Evolutionary conservation across 1,140 invertebrate species (phyloP), one percentile per base, ranked within the genome.

Genomic region (Atta texana): DNA sequence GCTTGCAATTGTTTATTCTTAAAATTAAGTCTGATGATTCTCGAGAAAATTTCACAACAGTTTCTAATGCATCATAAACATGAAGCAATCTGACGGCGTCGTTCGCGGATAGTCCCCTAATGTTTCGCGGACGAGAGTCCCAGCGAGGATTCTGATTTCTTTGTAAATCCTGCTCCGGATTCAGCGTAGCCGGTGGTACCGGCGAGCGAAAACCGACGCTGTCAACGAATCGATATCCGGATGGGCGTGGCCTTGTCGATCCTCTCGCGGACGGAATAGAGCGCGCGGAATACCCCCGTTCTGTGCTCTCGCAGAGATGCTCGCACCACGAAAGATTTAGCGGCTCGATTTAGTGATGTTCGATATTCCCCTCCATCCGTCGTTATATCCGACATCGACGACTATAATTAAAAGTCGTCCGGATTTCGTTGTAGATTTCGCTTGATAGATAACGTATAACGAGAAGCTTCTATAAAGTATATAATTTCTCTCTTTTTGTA

Each of bases 141-240:
- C 80, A 39, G 39, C 55, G 85, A 71, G 76, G 85, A 87, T 85
- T 82, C 64, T 86, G 75, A 86, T 86, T 80, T 71, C 76, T 68
- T 57, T 76, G 64, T 80, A 80, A 80, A 86, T 84, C 64, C 76
- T 39, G 64, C 75, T 81, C 24, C 44, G 53, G 76, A 77, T 86
- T 90, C 49, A 49, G 81, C 78, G 63, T 76, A 75, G 69, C 61
- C 81, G 55, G 64, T 81, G 63, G 49, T 81, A 88, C 64, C 66
- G 34, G 78, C 71, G 72, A 91, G 81, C 80, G 88, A 89, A 91
- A 88, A 91, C 86, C 90, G 87, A 91, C 90, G 86, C 82, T 91
- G 90, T 91, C 90, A 91, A 91, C 90, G 90, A 91, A 91, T 91
- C 90, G 90, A 91, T 91, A 91, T 86, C 90, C 90, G 90, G 88